Percentiles rank a stretch among this genome's conserved stretches.
Conservation (phyloP, 2,888 invertebrate species). For the Chalcis sispes region DNA sequence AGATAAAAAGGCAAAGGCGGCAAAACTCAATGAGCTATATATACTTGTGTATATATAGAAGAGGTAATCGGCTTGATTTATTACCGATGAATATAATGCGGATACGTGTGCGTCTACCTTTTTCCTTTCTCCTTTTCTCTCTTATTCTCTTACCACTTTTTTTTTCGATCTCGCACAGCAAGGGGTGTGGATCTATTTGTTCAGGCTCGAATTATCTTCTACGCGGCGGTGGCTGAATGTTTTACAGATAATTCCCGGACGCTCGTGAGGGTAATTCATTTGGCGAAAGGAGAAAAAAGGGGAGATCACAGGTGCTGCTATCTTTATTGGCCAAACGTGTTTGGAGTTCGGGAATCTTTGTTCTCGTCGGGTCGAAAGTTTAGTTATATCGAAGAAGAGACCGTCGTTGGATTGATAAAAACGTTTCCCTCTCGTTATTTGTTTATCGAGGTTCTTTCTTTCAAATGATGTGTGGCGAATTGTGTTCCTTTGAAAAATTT, state of each 20-base stretch:
- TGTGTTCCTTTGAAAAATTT: too few species aligned
- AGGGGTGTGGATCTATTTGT: constrained; percentile 19
- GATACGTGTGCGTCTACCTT: constrained; percentile 12
- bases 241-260: constrained; percentile 40
- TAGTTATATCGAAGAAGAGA: neutral
- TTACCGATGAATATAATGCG: constrained; percentile 47
- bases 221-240: too few species aligned
- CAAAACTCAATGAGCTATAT: too few species aligned
- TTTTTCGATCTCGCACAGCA: too few species aligned
- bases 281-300: neutral
- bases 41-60: neutral
- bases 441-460: too few species aligned
- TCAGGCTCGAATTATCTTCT: constrained; percentile 20
- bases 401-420: neutral
- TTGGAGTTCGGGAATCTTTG: constrained; percentile 26
- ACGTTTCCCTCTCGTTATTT: too few species aligned
- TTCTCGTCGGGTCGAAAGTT: neutral
- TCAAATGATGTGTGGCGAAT: too few species aligned
- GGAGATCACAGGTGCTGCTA: constrained; percentile 54
- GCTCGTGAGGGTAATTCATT: constrained; percentile 13
- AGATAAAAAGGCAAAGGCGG: constrained; percentile 7
- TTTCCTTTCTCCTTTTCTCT: neutral
- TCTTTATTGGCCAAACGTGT: constrained; percentile 59
- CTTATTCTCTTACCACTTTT: too few species aligned
- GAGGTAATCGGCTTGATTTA: constrained; percentile 46